Base-by-base conservation (phyloP, 2,113 vertebrate genomes). In the Centropus unirufus region DNA sequence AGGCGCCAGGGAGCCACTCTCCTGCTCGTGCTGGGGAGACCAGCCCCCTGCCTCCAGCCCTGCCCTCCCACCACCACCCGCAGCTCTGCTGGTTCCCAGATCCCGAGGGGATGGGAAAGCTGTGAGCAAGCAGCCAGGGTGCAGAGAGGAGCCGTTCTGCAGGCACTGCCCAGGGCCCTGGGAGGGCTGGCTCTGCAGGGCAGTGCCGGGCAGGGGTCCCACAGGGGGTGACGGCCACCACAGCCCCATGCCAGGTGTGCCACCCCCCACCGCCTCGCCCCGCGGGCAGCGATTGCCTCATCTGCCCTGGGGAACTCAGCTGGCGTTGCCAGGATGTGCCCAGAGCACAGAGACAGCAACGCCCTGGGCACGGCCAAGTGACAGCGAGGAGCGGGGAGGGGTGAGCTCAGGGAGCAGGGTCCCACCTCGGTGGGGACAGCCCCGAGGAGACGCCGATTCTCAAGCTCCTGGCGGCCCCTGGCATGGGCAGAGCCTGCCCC, bases 221-320 rank as follows among this genome's bases (percentile, higher is more conserved):
- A 68, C 21, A 0, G 16, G 3, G 3, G 63, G 36, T 21, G 72
- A 66, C 2, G 0, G 64, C 30, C 30, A 42, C 27, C 29, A 29
- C 36, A 7, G 75, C 64, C 87, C 73, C 75, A 12, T 34, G 55
- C 93, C 91, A 30, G 54, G 16, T 69, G 42, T 83, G 83, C 91
- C 85, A 58, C 68, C 74, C 54, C 75, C 93, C 58, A n/a, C 39
- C 3, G 3, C 87, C 75, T 47, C 54, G 6, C 89, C 85, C 91
- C 12, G 11, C 27, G 7, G 94, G 95, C 96, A 81, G 51, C 10
- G 7, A 96, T 97, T 97, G 98, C 93, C 91, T 97, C 97, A 97
- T 44, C 79, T 3, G 5, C 49, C 67, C 68, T 49, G 90, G 24
- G 96, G 92, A 88, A 51, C 52, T 36, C 69, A 30, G 46, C 80